Evolutionary conservation across 2,113 vertebrate species (phyloP).

Genomic region (Dolichotis patagonum): DNA sequence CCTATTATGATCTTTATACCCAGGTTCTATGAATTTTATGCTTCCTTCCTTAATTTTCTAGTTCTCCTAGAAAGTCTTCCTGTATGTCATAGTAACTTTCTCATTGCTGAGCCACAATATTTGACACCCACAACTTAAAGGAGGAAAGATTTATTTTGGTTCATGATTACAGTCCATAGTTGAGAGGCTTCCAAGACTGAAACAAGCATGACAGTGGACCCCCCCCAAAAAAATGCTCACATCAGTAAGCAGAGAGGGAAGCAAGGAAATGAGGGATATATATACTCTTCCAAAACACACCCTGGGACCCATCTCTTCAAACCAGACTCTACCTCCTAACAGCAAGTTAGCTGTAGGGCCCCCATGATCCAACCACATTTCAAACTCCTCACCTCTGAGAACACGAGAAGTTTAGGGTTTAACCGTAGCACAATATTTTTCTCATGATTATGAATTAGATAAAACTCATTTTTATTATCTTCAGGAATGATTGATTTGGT

Average conservation of each 20-base stretch:
- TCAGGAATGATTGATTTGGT: background rate
- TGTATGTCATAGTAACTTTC: background rate
- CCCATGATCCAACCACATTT: background rate
- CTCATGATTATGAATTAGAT: background rate
- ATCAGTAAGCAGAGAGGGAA: background rate
- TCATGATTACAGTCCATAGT: background rate
- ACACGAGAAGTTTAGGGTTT: background rate
- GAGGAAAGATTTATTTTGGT: background rate
- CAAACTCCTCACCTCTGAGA: background rate
- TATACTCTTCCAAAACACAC: background rate
- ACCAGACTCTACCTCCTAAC: background rate
- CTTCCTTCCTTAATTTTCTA: conserved; percentile 17
- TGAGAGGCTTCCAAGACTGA: background rate
- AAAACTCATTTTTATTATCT: conserved; percentile 40
- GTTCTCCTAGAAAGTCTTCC: background rate
- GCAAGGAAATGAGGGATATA: background rate
- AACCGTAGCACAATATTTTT: background rate
- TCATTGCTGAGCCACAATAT: background rate
- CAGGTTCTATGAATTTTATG: background rate
- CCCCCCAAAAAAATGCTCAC: background rate
- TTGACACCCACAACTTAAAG: background rate
- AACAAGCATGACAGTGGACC: background rate
- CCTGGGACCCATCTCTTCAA: background rate
- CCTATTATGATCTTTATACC: background rate
- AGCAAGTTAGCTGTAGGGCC: background rate